Base-by-base conservation (phyloP, 2,797 vertebrate genomes). In the Lerista edwardsae region DNA sequence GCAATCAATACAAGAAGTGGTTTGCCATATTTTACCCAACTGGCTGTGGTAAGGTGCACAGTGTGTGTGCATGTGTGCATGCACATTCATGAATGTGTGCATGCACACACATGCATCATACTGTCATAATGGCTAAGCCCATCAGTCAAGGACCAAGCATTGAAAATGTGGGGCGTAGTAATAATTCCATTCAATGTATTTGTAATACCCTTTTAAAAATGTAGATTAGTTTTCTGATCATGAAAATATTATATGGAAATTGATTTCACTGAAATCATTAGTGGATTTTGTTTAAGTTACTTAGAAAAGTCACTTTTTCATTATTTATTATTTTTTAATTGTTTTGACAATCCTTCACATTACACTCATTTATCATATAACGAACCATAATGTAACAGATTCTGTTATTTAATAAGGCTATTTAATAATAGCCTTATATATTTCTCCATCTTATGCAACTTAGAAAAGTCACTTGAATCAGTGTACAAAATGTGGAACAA, bases 11-110 rank as follows among this genome's bases (percentile, higher is more conserved):
- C 39, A 81, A 81, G 25, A 71, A 94, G 91, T 8, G 87, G 76
- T 85, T 90, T 91, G 89, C 91, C 92, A 87, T 93, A 94, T 92
- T 92, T 81, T 80, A 75, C 17, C 59, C 31, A 59, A 84, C 31
- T 27, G 23, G 10, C 64, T 27, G 41, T 74, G 27, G 25, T 7
- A 19, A 25, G 8, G 51, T 14, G 6, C 71, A 69, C 47, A 68
- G 72, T 10, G 39, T 4, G 41, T 4, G 29, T 85, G 39, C 44
- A 75, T 25, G 21, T 51, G 8, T 57, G 15, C 15, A 57, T 17
- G 55, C 11, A 55, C n/a, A n/a, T n/a, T n/a, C n/a, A n/a, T 85
- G 36, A 41, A 75, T 25, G 21, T 51, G 8, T 57, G 15, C 15
- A 57, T 17, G 55, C 15, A 57, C 41, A 44, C 9, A 44, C 41